Evolutionary conservation across 2,113 vertebrate species (phyloP), one percentile per base, ranked within the genome.

Genomic region (Aptenodytes forsteri): DNA sequence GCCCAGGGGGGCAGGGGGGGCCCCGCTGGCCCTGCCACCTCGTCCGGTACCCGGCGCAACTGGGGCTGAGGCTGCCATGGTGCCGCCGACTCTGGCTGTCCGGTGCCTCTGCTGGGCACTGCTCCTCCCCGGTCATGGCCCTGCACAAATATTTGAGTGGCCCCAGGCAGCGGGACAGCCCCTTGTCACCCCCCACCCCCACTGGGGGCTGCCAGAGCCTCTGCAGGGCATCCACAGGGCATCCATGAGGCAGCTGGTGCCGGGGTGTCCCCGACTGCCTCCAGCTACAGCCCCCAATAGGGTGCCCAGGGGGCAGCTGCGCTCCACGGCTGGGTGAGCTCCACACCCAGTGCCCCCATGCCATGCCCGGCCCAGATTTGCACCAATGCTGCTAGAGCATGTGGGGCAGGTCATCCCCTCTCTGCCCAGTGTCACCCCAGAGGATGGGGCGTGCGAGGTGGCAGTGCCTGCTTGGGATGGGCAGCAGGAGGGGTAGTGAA

Each of bases 1-100:
- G 16, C 40, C 12, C 1, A 0, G 21, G 15, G 18, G 11, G 7
- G 9, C 22, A 38, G 8, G 7, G 46, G 20, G 25, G 16, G 3
- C 7, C 59, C 38, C 1, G 2, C 32, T 34, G 71, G 49, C 49
- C 50, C 79, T 76, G 40, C 30, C 40, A 56, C 16, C 47, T 61
- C 2, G 2, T 9, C 25, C 3, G 2, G 55, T 30, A 32, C n/a
- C 42, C 0, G 17, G 30, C 1, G 2, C 1, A 1, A 25, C 12
- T 1, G 21, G 20, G 26, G 16, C 44, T 44, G 61, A 59, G 46
- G n/a, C 59, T 89, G 87, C 61, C 81, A 65, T 22, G 34, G 55
- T 75, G 61, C 62, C 1, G 12, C 29, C 1, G 18, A 38, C 29
- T 66, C 55, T 2, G 2, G 10, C 55, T 1, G 2, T 22, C 50